A percentile compares a stretch with the other conserved stretches of the same genome.
These are phyloP conservation scores for Diorhabda elongata DNA, from an alignment of 1,140 invertebrate species.

Conservation along the genomic window DNA sequence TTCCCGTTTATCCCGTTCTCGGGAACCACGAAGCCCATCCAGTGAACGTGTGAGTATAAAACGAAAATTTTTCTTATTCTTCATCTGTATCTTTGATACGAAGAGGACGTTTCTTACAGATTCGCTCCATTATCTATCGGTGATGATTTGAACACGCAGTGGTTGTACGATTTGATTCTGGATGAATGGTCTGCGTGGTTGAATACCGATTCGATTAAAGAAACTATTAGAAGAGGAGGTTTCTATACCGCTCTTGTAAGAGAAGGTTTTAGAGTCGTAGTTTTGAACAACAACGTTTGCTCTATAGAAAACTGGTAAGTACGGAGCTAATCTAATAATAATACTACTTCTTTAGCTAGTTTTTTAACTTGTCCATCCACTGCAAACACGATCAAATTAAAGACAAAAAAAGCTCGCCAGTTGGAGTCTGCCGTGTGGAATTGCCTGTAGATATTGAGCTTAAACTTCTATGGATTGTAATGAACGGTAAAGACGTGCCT, in stretches of 20 bases:
- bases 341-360: background rate
- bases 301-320: constrained; percentile 69
- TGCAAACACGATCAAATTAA: too few relatives aligned
- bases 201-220: constrained; percentile 53
- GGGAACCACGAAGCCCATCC: constrained; percentile 91
- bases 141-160: constrained; percentile 54
- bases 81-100: constrained; percentile 34
- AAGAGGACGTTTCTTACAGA: constrained; percentile 46
- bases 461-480: too few relatives aligned
- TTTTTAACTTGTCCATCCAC: background rate
- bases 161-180: constrained; percentile 64
- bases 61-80: background rate
- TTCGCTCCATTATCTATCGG: constrained; percentile 20
- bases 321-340: background rate
- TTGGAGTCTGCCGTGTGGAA: too few relatives aligned
- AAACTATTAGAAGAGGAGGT: constrained; percentile 61
- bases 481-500: too few relatives aligned
- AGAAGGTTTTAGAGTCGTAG: constrained; percentile 67
- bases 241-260: constrained; percentile 63
- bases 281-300: constrained; percentile 70
- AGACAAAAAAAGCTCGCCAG: too few relatives aligned
- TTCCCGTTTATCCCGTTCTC: constrained; percentile 66
- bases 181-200: constrained; percentile 63
- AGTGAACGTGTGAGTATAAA: constrained; percentile 67
- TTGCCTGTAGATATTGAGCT: too few relatives aligned